A percentile compares a stretch with the other conserved stretches of the same genome.
Conservation (phyloP, 2,113 vertebrate species). For the Oryzias javanicus region DNA sequence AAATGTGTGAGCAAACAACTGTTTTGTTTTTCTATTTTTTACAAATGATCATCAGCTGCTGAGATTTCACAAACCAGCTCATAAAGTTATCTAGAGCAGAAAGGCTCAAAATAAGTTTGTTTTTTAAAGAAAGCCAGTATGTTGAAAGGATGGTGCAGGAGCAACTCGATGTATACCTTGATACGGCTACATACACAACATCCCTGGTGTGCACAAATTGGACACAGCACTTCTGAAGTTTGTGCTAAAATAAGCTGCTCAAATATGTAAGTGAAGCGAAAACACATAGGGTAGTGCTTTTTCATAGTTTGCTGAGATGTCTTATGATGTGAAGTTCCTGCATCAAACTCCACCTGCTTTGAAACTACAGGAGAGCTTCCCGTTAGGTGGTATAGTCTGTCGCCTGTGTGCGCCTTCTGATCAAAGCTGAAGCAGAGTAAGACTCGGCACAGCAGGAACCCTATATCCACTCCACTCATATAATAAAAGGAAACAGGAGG, state of each 20-base stretch:
- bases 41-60: too few relatives aligned
- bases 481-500: conserved; percentile 21
- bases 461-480: conserved; percentile 22
- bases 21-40: too few relatives aligned
- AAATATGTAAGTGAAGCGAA: neutral
- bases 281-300: conserved; percentile 4
- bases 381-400: conserved; percentile 48
- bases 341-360: conserved; percentile 47
- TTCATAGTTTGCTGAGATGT: conserved; percentile 29
- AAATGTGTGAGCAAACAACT: too few relatives aligned
- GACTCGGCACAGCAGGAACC: conserved; percentile 46
- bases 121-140: too few relatives aligned
- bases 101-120: too few relatives aligned
- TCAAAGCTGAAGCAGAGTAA: conserved; percentile 66
- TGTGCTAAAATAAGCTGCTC: neutral
- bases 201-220: too few relatives aligned
- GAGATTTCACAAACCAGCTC: too few relatives aligned
- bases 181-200: too few relatives aligned
- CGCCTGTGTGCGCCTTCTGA: conserved; percentile 54
- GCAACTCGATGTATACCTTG: too few relatives aligned
- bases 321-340: conserved; percentile 25
- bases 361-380: conserved; percentile 35
- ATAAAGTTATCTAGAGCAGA: too few relatives aligned
- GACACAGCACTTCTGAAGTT: neutral
- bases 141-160: too few relatives aligned